Base-by-base conservation (phyloP, 92 coral and sea anemone species). In the Zoanthus sansibaricus region DNA sequence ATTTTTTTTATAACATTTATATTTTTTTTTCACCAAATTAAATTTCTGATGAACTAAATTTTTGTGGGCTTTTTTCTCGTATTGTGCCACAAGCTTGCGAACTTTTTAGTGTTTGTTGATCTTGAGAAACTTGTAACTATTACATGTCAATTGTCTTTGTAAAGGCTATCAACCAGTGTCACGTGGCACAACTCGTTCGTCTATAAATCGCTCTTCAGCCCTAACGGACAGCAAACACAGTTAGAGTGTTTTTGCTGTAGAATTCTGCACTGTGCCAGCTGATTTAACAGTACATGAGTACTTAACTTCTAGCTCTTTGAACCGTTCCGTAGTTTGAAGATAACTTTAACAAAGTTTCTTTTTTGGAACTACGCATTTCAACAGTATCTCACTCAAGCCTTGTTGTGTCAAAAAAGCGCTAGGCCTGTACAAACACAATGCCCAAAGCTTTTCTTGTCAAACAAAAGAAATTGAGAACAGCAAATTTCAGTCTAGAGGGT, bases 371-470 rank as follows among this genome's bases (percentile, higher is more conserved):
- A 5, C 44, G 14, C 15, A 2, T 30, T 32, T 76, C 67, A 76
- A 32, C 67, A 9, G 48, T 25, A 6, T 0, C 16, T 33, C 7
- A 20, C 37, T 76, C 6, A 0, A 33, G 17, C 15, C 14, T 76
- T 54, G 82, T 31, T 33, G 82, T 54, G 73, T 47, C 42, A 74
- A 37, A 18, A 51, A 44, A 72, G 16, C 44, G 54, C 20, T 54
- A 62, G 46, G 62, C 79, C 84, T 80, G 67, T 54, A 56, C 64
- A 77, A 87, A 30, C 86, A 83, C 17, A 52, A 94, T 94, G 97
- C 97, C 97, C 76, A 92, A 89, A 84, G 88, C 97, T 71, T 94
- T 94, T 78, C 97, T 94, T 56, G 97, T 94, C 88, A 94, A 94
- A 89, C 90, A 92, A 83, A 84, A 90, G 88, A 94, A 92, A 79